Evolutionary conservation across 2,113 vertebrate species (phyloP), one percentile per base, ranked within the genome.

Genomic region (Tachycineta bicolor): DNA sequence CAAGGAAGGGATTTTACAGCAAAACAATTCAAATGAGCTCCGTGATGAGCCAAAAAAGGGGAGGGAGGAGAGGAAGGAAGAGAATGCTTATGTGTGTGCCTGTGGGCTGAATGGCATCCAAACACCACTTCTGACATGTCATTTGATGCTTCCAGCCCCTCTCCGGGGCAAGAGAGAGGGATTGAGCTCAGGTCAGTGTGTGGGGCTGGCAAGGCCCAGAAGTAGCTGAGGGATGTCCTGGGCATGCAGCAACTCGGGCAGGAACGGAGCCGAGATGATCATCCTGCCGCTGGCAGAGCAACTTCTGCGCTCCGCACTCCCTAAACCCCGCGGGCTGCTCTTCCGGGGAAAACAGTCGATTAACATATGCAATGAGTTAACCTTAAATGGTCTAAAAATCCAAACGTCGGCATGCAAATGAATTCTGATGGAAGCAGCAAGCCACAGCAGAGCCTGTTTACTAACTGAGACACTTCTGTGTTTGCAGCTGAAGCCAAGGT

Each of bases 381-480:
- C 94, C 94, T 96, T 95, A 95, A 95, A 93, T 87, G 87, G 94
- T 94, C 87, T 94, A 78, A 93, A 91, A 87, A 75, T 64, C 69
- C 87, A 84, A 94, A 93, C 18, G 31, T 39, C 87, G 85, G 80
- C 69, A 69, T 73, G 91, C 44, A 94, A 91, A 94, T 71, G 16
- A 78, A 56, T 74, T 79, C 87, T 71, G 81, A 79, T 89, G 86
- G 73, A 63, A 84, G n/a, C 76, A 78, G 52, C 1, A 2, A 94
- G 68, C 37, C 50, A 43, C 70, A 58, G 53, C 74, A 2, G 7
- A 85, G 53, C 52, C 59, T 67, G 44, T 92, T 88, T 70, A 59
- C 68, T 81, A 65, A 56, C 64, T 3, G 3, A 43, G 56, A 65
- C 20, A 12, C 41, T 87, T 71, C 25, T 9, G n/a, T 25, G 41